Conservation (phyloP, 37 sponge, comb jelly and placozoan genomes). For the Diacarnus erythraeanus region DNA sequence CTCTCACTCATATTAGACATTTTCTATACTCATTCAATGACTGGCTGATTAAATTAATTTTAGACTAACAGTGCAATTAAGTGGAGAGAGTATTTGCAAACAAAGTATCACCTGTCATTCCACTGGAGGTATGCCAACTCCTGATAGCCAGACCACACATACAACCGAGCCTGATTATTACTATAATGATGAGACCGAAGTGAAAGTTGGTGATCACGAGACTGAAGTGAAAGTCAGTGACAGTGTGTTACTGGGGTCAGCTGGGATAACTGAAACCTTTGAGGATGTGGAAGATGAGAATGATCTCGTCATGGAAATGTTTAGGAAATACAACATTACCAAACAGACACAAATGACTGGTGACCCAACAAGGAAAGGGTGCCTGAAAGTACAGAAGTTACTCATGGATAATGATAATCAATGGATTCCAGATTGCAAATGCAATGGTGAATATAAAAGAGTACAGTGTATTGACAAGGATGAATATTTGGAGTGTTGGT, state of each 20-base stretch:
- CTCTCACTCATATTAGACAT: too few relatives aligned
- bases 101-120: neutral
- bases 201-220: neutral
- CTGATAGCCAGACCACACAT: neutral
- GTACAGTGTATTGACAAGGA: neutral
- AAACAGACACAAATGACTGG: neutral
- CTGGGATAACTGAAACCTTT: neutral
- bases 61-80: neutral
- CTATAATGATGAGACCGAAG: neutral
- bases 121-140: neutral
- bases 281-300: neutral
- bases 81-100: neutral
- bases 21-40: too few relatives aligned
- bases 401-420: too few relatives aligned
- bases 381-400: neutral
- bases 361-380: neutral
- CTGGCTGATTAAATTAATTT: neutral
- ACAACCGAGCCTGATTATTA: neutral
- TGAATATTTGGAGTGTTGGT: constrained; percentile 1
- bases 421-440: constrained; percentile 17
- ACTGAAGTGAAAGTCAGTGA: neutral
- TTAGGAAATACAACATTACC: neutral
- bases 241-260: neutral
- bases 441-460: constrained; percentile 2
- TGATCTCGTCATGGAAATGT: neutral